phyloP scores from a whole-genome alignment of 2,797 vertebrate species.

The Sylvilagus floridanus region DNA sequence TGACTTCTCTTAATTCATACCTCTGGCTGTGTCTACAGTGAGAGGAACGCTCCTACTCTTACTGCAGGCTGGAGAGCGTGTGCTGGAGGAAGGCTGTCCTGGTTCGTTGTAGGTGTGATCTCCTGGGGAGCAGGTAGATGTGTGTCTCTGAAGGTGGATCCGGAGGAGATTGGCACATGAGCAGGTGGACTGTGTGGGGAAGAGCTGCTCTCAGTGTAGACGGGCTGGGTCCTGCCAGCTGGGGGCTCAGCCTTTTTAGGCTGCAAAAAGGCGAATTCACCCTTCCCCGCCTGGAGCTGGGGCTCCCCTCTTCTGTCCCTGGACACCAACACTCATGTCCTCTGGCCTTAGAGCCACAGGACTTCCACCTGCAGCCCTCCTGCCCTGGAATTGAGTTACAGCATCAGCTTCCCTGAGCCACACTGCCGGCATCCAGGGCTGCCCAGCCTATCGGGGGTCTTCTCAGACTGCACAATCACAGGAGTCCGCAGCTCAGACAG shows the following conservation, averaged over 20 bases:
- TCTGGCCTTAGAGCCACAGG: not conserved
- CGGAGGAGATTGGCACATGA: not conserved
- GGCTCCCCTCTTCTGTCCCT: not conserved
- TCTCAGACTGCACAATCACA: not conserved
- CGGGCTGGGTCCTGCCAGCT: not conserved
- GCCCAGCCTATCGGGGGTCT: not conserved
- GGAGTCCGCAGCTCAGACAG: not conserved
- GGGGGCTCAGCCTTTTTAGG: not conserved
- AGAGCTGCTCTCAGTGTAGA: accelerated
- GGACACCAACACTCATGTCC: not conserved
- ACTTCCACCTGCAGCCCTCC: not conserved
- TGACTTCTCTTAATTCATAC: not conserved
- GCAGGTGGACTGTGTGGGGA: not conserved
- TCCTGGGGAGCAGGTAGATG: not conserved
- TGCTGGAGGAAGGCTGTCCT: no score
- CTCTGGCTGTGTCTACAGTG: no score
- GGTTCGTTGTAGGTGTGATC: not conserved
- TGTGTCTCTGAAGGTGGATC: not conserved
- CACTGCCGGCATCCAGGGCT: not conserved
- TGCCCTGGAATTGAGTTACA: not conserved
- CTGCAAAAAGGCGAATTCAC: not conserved
- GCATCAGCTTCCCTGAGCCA: not conserved
- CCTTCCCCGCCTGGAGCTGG: not conserved
- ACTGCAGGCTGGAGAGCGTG: not conserved
- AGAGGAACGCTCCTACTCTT: not conserved